A percentile compares a stretch with the other conserved stretches of the same genome.
These are phyloP conservation scores for Ranitomeya variabilis DNA, from an alignment of 2,113 vertebrate genomes.

Conservation along the genomic window DNA sequence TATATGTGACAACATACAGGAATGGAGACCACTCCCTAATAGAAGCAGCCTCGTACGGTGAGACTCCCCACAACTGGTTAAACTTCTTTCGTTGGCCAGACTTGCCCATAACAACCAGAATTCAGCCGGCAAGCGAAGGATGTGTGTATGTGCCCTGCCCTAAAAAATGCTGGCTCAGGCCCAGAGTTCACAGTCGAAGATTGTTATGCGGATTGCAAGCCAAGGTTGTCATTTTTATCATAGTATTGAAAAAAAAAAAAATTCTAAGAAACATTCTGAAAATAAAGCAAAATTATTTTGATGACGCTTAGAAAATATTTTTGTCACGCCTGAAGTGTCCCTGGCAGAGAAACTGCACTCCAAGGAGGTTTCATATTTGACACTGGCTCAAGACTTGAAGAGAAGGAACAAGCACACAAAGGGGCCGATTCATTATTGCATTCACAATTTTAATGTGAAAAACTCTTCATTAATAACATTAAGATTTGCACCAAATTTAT, in stretches of 20 bases:
- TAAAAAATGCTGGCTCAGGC: not conserved
- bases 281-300: not conserved
- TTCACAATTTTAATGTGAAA: too few species aligned
- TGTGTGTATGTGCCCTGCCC: conserved; percentile 19
- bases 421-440: too few species aligned
- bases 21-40: not conserved
- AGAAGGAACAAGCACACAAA: too few species aligned
- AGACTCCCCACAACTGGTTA: not conserved
- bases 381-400: too few species aligned
- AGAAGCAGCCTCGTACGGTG: not conserved
- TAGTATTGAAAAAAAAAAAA: not conserved
- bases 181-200: not conserved
- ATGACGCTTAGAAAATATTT: too few species aligned
- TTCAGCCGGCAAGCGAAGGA: not conserved
- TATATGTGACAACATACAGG: not conserved
- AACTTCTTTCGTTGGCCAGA: not conserved
- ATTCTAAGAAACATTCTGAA: not conserved
- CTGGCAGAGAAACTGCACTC: too few species aligned
- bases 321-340: too few species aligned
- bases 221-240: not conserved
- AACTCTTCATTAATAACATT: too few species aligned
- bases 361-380: too few species aligned
- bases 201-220: not conserved
- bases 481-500: too few species aligned
- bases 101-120: not conserved